Conservation (phyloP, 2,888 invertebrate genomes). For the Papilio elwesi region DNA sequence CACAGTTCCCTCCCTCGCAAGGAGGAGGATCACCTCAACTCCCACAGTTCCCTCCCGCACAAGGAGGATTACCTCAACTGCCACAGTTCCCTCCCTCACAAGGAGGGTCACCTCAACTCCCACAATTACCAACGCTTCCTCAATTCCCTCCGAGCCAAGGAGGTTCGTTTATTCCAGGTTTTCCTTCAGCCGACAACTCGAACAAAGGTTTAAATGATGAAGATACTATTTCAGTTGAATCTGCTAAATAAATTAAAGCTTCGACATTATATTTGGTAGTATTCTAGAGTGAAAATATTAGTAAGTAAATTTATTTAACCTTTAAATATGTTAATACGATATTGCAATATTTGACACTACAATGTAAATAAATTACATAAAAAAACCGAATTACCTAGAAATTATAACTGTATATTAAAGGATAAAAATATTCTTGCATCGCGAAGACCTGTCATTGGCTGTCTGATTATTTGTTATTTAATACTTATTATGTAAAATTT, state of each 20-base stretch:
- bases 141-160: constrained; percentile 54
- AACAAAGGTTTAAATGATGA: constrained; percentile 70
- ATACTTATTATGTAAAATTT: too few relatives aligned
- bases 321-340: background rate
- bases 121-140: constrained; percentile 42
- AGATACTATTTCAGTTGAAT: constrained; percentile 77
- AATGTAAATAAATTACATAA: too few relatives aligned
- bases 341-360: too few relatives aligned
- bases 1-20: constrained; percentile 44
- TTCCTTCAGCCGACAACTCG: constrained; percentile 57
- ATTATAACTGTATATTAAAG: too few relatives aligned
- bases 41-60: constrained; percentile 47
- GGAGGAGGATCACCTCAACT: constrained; percentile 45
- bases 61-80: too few relatives aligned
- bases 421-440: too few relatives aligned
- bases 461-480: too few relatives aligned
- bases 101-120: constrained; percentile 42
- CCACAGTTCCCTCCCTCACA: constrained; percentile 30
- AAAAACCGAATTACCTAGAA: too few relatives aligned
- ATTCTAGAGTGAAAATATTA: constrained; percentile 6
- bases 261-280: background rate
- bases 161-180: constrained; percentile 46
- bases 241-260: constrained; percentile 53
- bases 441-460: too few relatives aligned
- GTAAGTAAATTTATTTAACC: background rate